Percentiles rank a stretch among this genome's conserved stretches.
Conservation (phyloP, 2,113 vertebrate species). For the Pycnonotus jocosus region DNA sequence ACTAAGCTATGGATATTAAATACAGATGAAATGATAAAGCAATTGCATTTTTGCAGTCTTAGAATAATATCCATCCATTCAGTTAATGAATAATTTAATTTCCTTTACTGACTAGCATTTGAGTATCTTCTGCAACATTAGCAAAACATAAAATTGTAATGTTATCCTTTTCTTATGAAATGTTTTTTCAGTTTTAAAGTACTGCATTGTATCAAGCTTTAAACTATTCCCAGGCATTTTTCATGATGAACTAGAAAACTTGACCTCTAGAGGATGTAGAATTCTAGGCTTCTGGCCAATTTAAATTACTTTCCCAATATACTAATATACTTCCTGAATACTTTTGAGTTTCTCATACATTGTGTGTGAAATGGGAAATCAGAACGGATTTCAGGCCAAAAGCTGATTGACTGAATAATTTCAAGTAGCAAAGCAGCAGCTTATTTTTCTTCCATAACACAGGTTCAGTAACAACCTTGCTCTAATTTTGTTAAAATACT, state of each 20-base stretch:
- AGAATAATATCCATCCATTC: not conserved
- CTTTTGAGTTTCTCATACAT: not conserved
- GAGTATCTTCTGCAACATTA: not conserved
- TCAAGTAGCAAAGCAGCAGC: not conserved
- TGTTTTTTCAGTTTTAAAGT: not conserved
- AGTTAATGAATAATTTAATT: not conserved
- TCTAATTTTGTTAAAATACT: not conserved
- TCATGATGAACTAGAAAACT: not conserved
- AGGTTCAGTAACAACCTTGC: not conserved
- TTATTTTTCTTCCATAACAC: not conserved
- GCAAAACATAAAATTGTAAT: not conserved
- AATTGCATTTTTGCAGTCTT: not conserved
- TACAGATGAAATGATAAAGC: not conserved
- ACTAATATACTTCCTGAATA: not conserved
- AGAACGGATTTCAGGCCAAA: not conserved
- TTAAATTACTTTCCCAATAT: not conserved
- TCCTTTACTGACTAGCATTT: not conserved
- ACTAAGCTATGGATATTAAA: not conserved
- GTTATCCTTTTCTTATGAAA: not conserved
- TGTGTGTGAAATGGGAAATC: not conserved
- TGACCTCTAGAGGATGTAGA: not conserved
- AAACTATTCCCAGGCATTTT: not conserved
- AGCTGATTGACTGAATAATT: not conserved
- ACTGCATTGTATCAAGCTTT: not conserved
- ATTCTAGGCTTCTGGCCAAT: not conserved